phyloP scores from a whole-genome alignment of 2,797 vertebrate genomes.

The Ceryle rudis region DNA sequence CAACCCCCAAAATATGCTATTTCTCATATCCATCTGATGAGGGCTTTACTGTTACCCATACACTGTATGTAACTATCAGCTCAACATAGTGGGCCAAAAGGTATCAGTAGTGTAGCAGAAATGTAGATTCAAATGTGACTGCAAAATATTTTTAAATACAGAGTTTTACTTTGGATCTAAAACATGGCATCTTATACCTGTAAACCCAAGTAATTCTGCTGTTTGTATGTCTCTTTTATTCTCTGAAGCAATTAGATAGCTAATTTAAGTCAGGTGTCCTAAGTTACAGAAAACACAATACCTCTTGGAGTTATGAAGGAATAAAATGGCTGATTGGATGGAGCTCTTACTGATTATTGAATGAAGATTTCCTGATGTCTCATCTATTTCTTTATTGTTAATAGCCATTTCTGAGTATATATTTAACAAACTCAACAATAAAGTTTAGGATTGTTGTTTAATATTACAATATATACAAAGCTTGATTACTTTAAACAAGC shows the following conservation, averaged over 20 bases:
- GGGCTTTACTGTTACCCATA: not conserved
- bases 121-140: not conserved
- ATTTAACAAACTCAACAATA: not conserved
- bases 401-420: not conserved
- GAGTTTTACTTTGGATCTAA: not conserved
- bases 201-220: not conserved
- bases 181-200: not conserved
- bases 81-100: not conserved
- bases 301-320: not conserved
- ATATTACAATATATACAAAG: not conserved
- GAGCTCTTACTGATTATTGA: not conserved
- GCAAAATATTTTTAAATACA: not conserved
- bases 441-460: not conserved
- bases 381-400: not conserved
- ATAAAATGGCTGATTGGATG: not conserved
- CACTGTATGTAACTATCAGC: not conserved
- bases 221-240: not conserved
- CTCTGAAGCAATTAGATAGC: not conserved
- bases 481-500: not conserved
- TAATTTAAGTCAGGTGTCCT: not conserved
- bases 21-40: not conserved
- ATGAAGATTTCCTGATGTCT: not conserved
- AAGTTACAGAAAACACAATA: not conserved
- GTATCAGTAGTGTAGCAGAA: not conserved
- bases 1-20: not conserved